Percentiles rank a stretch among this genome's conserved stretches.
These are phyloP conservation scores for Mechanitis mazaeus DNA, from an alignment of 2,888 invertebrate species.

Conservation along the genomic window DNA sequence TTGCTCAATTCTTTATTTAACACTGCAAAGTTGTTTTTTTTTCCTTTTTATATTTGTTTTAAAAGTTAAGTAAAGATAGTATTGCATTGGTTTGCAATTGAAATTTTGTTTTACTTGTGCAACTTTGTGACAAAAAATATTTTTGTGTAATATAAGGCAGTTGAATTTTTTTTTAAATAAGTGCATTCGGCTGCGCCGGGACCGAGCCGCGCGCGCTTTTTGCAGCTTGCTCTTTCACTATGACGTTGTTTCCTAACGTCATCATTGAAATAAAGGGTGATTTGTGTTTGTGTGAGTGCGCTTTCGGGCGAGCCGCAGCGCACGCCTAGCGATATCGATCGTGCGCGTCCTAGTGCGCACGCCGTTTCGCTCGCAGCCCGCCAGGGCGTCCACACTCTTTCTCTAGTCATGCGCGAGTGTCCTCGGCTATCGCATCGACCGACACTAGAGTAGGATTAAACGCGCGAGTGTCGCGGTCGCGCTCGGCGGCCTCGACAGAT, in stretches of 20 bases:
- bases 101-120: too few species aligned
- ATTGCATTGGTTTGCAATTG: too few species aligned
- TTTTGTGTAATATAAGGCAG: too few species aligned
- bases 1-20: too few species aligned
- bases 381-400: constrained; percentile 45
- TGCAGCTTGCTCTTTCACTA: constrained; percentile 33
- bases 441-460: constrained; percentile 46
- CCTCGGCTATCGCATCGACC: constrained; percentile 57
- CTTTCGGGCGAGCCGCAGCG: constrained; percentile 45
- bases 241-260: constrained; percentile 57
- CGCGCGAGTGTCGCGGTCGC: constrained; percentile 70
- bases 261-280: constrained; percentile 54
- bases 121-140: too few species aligned
- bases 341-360: constrained; percentile 43
- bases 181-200: constrained; percentile 29
- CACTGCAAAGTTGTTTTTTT: too few species aligned
- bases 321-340: constrained; percentile 50
- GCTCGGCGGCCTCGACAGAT: constrained; percentile 48
- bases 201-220: constrained; percentile 31
- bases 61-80: too few species aligned
- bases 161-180: background rate
- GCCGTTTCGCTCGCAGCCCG: constrained; percentile 34
- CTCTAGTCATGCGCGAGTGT: constrained; percentile 61
- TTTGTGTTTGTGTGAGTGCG: constrained; percentile 41
- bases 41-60: too few species aligned